Evolutionary conservation across 2,888 invertebrate genomes (phyloP).

Genomic region (Augochlorella aurata): DNA sequence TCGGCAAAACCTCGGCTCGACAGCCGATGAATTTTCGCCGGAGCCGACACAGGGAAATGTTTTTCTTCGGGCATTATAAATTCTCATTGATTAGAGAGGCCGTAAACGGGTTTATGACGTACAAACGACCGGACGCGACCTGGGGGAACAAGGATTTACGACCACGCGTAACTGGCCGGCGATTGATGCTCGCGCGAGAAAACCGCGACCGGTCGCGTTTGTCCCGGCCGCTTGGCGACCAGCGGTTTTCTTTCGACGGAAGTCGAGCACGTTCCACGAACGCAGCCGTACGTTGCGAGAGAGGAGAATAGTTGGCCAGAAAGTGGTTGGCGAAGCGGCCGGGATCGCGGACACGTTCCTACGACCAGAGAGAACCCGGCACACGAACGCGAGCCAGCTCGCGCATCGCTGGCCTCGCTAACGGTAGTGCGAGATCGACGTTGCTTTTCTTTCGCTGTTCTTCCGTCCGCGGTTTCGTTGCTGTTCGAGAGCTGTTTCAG

Average conservation of each 20-base stretch:
- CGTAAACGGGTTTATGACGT: conserved; percentile 43
- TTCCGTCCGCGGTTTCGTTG: conserved; percentile 24
- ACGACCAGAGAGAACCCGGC: neutral
- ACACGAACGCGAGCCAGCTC: conserved; percentile 7
- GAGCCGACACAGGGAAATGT: conserved; percentile 6
- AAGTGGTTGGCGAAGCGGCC: conserved; percentile 23
- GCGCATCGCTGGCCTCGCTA: conserved; percentile 27
- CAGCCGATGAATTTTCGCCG: conserved; percentile 9
- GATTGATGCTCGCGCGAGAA: conserved; percentile 9
- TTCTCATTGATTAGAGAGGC: conserved; percentile 38
- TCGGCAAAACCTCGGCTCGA: neutral
- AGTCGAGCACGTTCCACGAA: conserved; percentile 51
- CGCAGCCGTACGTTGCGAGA: conserved; percentile 4
- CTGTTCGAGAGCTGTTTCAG: neutral
- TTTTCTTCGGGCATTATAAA: conserved; percentile 32
- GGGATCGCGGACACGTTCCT: conserved; percentile 9
- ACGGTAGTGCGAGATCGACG: conserved; percentile 54
- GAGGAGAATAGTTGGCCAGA: conserved; percentile 20
- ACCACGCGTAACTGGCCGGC: neutral
- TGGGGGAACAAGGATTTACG: conserved; percentile 32
- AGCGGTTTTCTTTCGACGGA: conserved; percentile 51
- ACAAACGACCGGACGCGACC: conserved; percentile 37
- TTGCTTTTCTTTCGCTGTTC: conserved; percentile 30
- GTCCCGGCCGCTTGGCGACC: conserved; percentile 18
- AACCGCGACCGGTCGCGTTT: conserved; percentile 7